phyloP scores from a whole-genome alignment of 2,888 invertebrate genomes.

The Papilio protenor region DNA sequence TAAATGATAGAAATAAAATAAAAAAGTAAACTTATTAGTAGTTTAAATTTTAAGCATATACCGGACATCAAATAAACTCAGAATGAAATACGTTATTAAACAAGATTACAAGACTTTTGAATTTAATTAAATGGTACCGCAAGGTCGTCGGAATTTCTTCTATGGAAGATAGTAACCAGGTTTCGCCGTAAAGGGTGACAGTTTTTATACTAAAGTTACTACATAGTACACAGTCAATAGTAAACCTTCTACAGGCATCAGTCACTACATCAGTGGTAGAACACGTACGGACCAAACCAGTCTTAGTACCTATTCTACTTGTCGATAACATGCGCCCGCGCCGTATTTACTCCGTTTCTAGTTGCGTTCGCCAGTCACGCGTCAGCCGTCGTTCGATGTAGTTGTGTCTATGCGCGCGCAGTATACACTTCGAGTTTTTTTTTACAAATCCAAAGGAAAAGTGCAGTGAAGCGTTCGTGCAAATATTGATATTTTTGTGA shows the following conservation, averaged over 20 bases:
- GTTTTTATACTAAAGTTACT: conserved; percentile 42
- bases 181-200: conserved; percentile 45
- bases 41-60: neutral
- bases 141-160: conserved; percentile 36
- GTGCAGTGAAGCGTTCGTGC: conserved; percentile 60
- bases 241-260: conserved; percentile 60
- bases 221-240: conserved; percentile 52
- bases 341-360: conserved; percentile 50
- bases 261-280: conserved; percentile 60
- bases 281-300: conserved; percentile 69
- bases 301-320: conserved; percentile 58
- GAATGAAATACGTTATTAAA: neutral
- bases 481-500: conserved; percentile 57
- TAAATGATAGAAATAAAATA: neutral
- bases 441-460: conserved; percentile 54
- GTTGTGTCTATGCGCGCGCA: conserved; percentile 58
- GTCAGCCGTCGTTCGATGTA: conserved; percentile 71
- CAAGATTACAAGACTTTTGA: neutral
- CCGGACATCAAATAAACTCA: neutral
- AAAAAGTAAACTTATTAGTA: neutral
- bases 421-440: conserved; percentile 60
- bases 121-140: neutral
- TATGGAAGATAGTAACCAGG: conserved; percentile 46
- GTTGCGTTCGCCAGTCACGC: conserved; percentile 53
- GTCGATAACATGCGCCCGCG: conserved; percentile 59